Conservation (phyloP, 1,140 invertebrate species). For the Drosophila pruinosa region DNA sequence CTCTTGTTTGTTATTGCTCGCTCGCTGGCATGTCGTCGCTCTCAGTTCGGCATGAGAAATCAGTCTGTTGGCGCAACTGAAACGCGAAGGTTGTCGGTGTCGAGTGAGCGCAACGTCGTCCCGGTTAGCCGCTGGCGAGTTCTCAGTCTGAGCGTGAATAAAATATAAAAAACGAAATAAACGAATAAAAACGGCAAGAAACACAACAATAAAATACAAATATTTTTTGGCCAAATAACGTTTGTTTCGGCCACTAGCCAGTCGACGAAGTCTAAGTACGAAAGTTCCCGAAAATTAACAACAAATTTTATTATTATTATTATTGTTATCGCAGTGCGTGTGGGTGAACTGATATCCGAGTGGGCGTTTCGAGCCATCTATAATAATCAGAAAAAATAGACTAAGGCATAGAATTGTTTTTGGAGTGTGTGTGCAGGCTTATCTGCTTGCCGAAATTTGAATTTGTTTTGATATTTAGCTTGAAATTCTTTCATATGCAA, state of each 20-base stretch:
- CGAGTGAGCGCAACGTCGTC: constrained; percentile 19
- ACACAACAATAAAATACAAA: background rate
- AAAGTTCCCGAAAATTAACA: constrained; percentile 36
- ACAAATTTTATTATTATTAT: constrained; percentile 28
- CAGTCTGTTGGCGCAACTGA: constrained; percentile 48
- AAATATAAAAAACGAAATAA: background rate
- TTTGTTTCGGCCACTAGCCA: constrained; percentile 36
- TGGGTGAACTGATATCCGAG: constrained; percentile 1
- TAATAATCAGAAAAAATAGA: background rate
- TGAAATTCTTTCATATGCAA: constrained; percentile 40
- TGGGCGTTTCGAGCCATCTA: constrained; percentile 18
- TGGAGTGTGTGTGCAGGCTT: background rate
- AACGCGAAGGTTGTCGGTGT: constrained; percentile 48
- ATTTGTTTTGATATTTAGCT: background rate
- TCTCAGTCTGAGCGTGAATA: constrained; percentile 4
- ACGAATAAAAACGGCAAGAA: background rate
- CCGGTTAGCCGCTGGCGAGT: constrained; percentile 17
- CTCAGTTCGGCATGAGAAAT: constrained; percentile 1
- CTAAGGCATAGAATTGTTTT: background rate
- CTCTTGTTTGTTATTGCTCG: background rate
- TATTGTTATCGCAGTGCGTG: constrained; percentile 43
- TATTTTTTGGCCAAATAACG: constrained; percentile 57
- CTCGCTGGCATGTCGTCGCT: background rate
- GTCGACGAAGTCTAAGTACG: constrained; percentile 52
- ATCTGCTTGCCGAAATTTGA: background rate